These are phyloP conservation scores for Remorina albescens DNA, from an alignment of 2,797 vertebrate genomes.

Conservation along the genomic window DNA sequence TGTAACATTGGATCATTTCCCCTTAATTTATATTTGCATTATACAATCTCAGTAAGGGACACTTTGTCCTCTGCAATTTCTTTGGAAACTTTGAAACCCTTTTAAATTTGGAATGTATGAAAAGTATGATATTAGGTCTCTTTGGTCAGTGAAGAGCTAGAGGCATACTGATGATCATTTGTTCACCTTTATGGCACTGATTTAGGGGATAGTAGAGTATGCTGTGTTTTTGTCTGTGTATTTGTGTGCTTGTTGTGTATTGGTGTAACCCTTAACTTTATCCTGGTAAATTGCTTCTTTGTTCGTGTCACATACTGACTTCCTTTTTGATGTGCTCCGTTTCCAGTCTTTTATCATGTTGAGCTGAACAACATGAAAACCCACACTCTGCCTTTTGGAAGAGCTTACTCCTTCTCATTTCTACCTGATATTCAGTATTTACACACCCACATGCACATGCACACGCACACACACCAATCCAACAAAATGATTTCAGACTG, in stretches of 20 bases:
- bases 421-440: constrained; percentile 44
- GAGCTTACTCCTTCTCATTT: constrained; percentile 28
- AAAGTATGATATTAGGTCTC: too few relatives aligned
- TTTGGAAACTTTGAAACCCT: too few relatives aligned
- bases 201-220: too few relatives aligned
- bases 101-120: too few relatives aligned
- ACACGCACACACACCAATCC: constrained; percentile 28
- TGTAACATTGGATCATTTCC: too few relatives aligned
- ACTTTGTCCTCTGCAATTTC: too few relatives aligned
- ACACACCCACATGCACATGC: constrained; percentile 7
- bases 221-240: constrained; percentile 6
- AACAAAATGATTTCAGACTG: constrained; percentile 31
- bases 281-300: constrained; percentile 47
- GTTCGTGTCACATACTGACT: constrained; percentile 45
- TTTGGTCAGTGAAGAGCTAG: too few relatives aligned
- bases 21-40: too few relatives aligned
- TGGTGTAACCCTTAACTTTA: constrained; percentile 22
- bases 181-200: not conserved
- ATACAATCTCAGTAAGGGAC: too few relatives aligned
- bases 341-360: constrained; percentile 60
- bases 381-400: constrained; percentile 50
- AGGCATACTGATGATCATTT: not conserved
- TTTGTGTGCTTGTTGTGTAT: constrained; percentile 6
- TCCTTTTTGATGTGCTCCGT: constrained; percentile 60
- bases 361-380: constrained; percentile 66